Conservation (phyloP, 1,140 invertebrate genomes). For the Magallana ariakensis region DNA sequence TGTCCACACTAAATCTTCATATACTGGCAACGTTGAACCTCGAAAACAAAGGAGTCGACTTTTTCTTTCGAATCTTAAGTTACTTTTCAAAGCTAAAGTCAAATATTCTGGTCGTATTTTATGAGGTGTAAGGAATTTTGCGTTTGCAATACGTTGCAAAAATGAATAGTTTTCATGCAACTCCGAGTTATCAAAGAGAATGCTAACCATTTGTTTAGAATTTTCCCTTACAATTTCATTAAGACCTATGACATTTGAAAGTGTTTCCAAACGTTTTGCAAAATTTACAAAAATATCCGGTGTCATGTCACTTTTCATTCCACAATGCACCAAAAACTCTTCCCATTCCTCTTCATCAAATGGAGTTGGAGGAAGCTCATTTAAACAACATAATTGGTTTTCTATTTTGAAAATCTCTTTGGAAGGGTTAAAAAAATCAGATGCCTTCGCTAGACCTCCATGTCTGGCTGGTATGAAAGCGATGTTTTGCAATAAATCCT, state of each 20-base stretch:
- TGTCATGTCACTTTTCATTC: slow-evolving; percentile 27
- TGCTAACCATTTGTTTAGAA: not conserved
- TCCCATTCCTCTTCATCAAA: not conserved
- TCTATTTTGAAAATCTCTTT: not conserved
- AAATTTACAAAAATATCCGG: slow-evolving; percentile 53
- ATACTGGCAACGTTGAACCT: too few relatives aligned
- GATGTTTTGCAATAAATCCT: not conserved
- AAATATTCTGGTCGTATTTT: not conserved
- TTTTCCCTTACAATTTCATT: not conserved
- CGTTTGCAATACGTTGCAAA: not conserved
- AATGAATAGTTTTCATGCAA: not conserved
- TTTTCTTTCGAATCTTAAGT: too few relatives aligned
- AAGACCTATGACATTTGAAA: not conserved
- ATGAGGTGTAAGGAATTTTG: not conserved
- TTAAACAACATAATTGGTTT: not conserved
- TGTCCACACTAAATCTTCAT: too few relatives aligned
- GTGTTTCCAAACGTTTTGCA: not conserved
- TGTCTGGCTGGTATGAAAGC: not conserved
- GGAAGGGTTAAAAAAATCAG: not conserved
- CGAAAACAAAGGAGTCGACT: too few relatives aligned
- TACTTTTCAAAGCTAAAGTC: too few relatives aligned
- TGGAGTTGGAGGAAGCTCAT: not conserved
- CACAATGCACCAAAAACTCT: not conserved
- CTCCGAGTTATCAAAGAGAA: not conserved
- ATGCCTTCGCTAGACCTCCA: not conserved